Base-by-base conservation (phyloP, 2,888 invertebrate species). In the Chrysomela aeneicollis region DNA sequence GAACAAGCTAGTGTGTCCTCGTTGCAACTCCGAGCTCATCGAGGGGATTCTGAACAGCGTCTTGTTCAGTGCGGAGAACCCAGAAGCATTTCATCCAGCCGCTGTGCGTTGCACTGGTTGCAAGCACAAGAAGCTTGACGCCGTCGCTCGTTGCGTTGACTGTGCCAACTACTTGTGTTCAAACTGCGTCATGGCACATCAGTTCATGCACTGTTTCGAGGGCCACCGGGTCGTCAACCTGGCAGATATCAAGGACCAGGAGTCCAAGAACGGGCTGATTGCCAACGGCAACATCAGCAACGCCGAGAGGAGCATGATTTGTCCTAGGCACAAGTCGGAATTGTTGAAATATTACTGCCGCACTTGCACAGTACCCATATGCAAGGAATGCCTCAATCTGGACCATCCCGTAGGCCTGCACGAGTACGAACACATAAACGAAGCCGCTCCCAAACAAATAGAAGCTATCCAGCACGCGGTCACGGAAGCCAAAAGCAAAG, bases 181-280 rank as follows among this genome's bases (percentile, higher is more conserved):
- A 65, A 96, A 97, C 83, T 98, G 98, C 88, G 95, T 96, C 78
- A 97, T 97, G 91, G 98, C 98, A 69, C 98, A 98, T 85, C 95
- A 97, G 85, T 97, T 94, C 83, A 98, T 98, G 97, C 97, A 97
- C 84, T 98, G 97, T 83, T 98, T 98, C 84, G 96, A 97, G 82
- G 97, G 96, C 69, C 97, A 98, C 84, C 90, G 95, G 64, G 95
- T 97, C 66, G 88, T 93, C 74, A 87, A 90, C 68, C 86, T 92
- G 76, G 81, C 84, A 46, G 90, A 90, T 69, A 79, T 89, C 60
- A 90, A 90, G 79, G 87, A 90, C 75, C 42, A 42, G 12, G 88
- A 88, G 68, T 74, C 80, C 26, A 81, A 78, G 67, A 85, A 87
- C 79, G 73, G 74, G 30, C 70, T 87, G 86, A 63, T 74, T 53